phyloP scores from a whole-genome alignment of 2,888 invertebrate species.

The Beris morrisii region DNA sequence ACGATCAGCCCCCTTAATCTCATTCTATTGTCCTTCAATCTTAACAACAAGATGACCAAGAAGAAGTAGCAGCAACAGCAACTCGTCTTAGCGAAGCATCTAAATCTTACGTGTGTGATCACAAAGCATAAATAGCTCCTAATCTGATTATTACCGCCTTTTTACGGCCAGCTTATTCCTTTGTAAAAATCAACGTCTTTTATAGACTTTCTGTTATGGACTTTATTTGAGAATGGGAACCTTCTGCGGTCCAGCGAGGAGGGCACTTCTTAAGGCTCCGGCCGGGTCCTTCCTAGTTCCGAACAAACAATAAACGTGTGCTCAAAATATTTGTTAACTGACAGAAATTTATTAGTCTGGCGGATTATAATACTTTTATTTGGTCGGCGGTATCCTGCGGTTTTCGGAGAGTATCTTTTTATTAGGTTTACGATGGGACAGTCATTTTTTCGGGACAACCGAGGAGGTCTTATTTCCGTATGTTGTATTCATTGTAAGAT shows the following conservation, averaged over 20 bases:
- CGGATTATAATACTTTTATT: constrained; percentile 34
- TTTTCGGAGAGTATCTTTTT: too few relatives aligned
- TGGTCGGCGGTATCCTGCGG: too few relatives aligned
- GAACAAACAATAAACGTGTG: constrained; percentile 43
- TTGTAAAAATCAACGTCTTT: constrained; percentile 20
- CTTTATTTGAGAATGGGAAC: neutral
- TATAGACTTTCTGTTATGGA: constrained; percentile 25
- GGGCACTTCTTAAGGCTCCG: neutral
- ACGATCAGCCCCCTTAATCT: constrained; percentile 30
- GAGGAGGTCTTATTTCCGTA: too few relatives aligned
- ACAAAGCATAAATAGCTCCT: constrained; percentile 42
- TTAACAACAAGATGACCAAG: constrained; percentile 18
- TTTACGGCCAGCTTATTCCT: constrained; percentile 32
- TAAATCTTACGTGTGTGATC: constrained; percentile 41
- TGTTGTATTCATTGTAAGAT: too few relatives aligned
- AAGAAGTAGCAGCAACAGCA: constrained; percentile 8
- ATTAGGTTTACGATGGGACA: too few relatives aligned
- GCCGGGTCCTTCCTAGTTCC: neutral
- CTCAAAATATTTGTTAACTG: constrained; percentile 43
- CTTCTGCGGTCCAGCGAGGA: neutral
- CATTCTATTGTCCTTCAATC: constrained; percentile 32
- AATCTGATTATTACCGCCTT: constrained; percentile 42
- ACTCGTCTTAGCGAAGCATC: constrained; percentile 35
- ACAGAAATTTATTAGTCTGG: constrained; percentile 44
- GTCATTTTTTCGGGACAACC: too few relatives aligned